Evolutionary conservation across 1,140 invertebrate species (phyloP), one percentile per base, ranked within the genome.

Genomic region (Mactra quadrangularis): DNA sequence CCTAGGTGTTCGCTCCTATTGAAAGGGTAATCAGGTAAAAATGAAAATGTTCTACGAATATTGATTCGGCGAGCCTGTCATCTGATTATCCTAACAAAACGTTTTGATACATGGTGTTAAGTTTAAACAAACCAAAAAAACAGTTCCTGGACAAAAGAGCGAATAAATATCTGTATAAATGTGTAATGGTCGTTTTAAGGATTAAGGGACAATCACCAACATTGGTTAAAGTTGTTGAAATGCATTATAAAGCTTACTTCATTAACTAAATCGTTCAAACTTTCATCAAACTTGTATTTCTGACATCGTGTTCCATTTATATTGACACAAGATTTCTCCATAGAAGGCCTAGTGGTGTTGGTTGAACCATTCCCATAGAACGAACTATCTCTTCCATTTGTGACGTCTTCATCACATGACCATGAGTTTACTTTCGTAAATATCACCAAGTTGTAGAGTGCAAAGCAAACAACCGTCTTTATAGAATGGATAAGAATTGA

Each of bases 321-420:
- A 52, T n/a, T 71, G 60, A 55, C 83, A 75, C 35, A 85, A 45
- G 70, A 74, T 68, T 15, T 79, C 45, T 66, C 38, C 38, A 41
- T 41, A n/a, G n/a, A n/a, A n/a, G n/a, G n/a, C 38, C 15, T 41
- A 41, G 6, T 7, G 38, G 6, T 41, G 38, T 15, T 41, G 6
- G 38, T 41, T 6, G 38, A 41, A 7, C 15, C 38, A 41, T 41
- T 41, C 15, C 15, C 15, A 41, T 15, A 41, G n/a, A n/a, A n/a
- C 15, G 6, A 6, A 7, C 15, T 6, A 15, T 41, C 15, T 41
- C 38, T 41, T 41, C 15, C 38, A 41, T 6, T 6, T 13, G 15
- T 47, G 22, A 35, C 27, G 27, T 31, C 17, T 47, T 62, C 57
- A 19, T 1, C 31, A 33, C 72, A 76, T 33, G 33, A 33, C 72